Percentiles rank a stretch among this genome's conserved stretches.
Conservation (phyloP, 53 echinoderm and acorn worm genomes). For the Echinarachnius parma region DNA sequence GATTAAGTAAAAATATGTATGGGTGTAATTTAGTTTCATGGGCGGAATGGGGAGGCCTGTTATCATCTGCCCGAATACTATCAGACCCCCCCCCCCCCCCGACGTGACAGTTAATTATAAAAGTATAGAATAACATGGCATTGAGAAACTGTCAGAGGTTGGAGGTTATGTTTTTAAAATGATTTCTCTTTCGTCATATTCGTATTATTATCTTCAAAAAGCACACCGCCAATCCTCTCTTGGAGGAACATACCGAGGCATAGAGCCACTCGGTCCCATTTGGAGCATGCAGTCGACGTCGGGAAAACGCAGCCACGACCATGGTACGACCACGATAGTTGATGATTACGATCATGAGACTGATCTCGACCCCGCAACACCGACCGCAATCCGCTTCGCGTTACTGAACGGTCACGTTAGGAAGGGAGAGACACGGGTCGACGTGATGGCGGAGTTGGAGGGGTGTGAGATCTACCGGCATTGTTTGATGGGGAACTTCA, state of each 20-base stretch:
- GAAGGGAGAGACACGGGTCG: slow-evolving; percentile 5
- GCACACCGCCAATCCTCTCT: slow-evolving; percentile 10
- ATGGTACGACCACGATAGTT: background rate
- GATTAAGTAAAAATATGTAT: too few species aligned
- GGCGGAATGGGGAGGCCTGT: too few species aligned
- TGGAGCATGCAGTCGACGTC: slow-evolving; percentile 19
- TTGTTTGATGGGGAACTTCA: slow-evolving; percentile 18
- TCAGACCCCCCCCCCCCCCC: too few species aligned
- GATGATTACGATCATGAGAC: background rate
- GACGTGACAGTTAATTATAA: too few species aligned
- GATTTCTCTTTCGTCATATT: too few species aligned
- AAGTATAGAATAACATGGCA: too few species aligned
- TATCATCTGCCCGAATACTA: too few species aligned
- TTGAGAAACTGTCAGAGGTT: too few species aligned
- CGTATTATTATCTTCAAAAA: too few species aligned
- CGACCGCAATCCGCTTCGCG: slow-evolving; percentile 8
- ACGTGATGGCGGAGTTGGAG: slow-evolving; percentile 31
- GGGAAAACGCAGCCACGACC: background rate
- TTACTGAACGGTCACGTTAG: slow-evolving; percentile 38
- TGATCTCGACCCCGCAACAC: background rate
- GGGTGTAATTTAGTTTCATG: too few species aligned
- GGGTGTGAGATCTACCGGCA: slow-evolving; percentile 15
- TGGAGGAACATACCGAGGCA: slow-evolving; percentile 27
- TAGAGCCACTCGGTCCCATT: slow-evolving; percentile 27
- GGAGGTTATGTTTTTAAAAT: too few species aligned